Evolutionary conservation across 2,797 vertebrate species (phyloP), one percentile per base, ranked within the genome.

Genomic region (Typhlichthys subterraneus): DNA sequence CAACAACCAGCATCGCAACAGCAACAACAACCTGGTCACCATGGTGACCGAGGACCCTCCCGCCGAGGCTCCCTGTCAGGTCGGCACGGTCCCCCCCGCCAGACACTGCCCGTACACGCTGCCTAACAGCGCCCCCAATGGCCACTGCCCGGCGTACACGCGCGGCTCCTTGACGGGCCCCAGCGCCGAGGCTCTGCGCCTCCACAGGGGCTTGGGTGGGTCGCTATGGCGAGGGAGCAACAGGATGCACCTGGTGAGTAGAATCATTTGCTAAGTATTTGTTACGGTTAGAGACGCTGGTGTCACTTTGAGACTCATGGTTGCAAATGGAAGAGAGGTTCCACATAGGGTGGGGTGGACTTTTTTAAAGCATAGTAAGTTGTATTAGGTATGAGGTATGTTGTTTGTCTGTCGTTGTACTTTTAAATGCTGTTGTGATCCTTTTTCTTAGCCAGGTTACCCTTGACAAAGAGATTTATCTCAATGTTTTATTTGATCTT

Each of bases 171-270:
- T 87, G 47, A 89, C 87, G 63, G 87, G 67, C 11, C 70, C 58
- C 6, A 13, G 78, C 51, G 48, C 77, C 3, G 80, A 85, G 31
- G 61, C 50, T 4, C 51, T 0, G n/a, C 31, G 5, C 54, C 4
- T 33, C 60, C 90, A 56, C 57, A 80, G 81, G 59, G 90, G 52
- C 50, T 72, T 83, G 69, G 73, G 73, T 7, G 75, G 84, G 59
- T 69, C 71, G 45, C 69, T 73, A 49, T 89, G 87, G 83, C 76
- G 77, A 45, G 86, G 88, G 59, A 79, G 88, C 62, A 88, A 86
- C 83, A 73, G 87, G 48, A 90, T 90, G 89, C 94, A 98, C 79
- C 93, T 98, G 94, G 97, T 99, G 92, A 92, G 89, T 90, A 3
- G 23, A 23, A 23, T 23, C 23, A 23, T 23, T 23, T 23, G 23